Conservation (phyloP, 35 echinoderm and acorn worm species). For the Strongylocentrotus purpuratus region DNA sequence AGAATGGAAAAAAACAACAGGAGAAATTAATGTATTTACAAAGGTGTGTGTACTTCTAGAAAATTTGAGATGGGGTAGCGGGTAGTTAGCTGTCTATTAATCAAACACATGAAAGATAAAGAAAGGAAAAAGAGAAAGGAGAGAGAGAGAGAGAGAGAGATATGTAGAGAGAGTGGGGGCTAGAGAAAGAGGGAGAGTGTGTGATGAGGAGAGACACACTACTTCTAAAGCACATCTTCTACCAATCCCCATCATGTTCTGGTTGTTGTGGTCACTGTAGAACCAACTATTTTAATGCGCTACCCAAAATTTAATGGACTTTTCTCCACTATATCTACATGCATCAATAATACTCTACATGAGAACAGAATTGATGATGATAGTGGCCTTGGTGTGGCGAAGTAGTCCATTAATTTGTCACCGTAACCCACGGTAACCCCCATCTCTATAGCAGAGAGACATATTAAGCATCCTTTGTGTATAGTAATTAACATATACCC, state of each 20-base stretch:
- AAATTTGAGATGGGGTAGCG: too few species aligned
- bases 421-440: neutral
- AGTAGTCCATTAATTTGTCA: conserved; percentile 5
- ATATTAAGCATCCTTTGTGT: conserved; percentile 18
- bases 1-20: too few species aligned
- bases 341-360: neutral
- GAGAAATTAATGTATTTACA: too few species aligned
- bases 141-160: neutral
- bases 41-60: too few species aligned
- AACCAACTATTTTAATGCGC: neutral
- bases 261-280: neutral
- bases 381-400: neutral
- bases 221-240: neutral
- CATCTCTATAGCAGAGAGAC: neutral
- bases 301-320: neutral
- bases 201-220: too few species aligned
- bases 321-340: neutral
- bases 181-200: too few species aligned
- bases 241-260: neutral
- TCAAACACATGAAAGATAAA: too few species aligned
- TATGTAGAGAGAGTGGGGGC: neutral
- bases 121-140: neutral
- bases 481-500: conserved; percentile 12
- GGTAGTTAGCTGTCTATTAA: too few species aligned
- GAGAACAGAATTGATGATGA: neutral